phyloP scores from a whole-genome alignment of 2,888 invertebrate species.

The Chironomus riparius region DNA sequence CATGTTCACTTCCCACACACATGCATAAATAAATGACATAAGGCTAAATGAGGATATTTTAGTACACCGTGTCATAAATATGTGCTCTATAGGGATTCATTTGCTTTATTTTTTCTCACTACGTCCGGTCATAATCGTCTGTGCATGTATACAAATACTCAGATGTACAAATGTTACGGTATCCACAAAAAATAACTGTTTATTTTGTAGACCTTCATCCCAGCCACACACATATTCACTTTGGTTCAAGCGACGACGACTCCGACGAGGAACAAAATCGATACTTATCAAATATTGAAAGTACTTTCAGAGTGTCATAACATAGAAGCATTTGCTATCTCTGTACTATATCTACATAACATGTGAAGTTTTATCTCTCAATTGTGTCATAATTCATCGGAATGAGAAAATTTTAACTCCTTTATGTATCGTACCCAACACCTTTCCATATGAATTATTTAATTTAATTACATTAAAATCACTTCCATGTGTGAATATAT shows the following conservation, averaged over 20 bases:
- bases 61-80: not conserved
- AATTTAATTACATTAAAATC: slow-evolving; percentile 26
- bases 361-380: not conserved
- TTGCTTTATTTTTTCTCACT: not conserved
- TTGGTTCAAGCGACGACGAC: not conserved
- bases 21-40: not conserved
- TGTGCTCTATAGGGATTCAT: not conserved
- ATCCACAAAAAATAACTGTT: not conserved
- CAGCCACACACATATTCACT: not conserved
- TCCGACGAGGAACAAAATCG: not conserved
- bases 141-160: not conserved
- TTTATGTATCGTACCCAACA: not conserved
- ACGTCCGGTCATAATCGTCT: not conserved
- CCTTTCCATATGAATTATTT: slow-evolving; percentile 24
- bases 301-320: not conserved
- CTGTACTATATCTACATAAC: not conserved
- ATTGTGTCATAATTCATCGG: slow-evolving; percentile 19
- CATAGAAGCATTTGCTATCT: not conserved
- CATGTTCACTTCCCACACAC: not conserved
- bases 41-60: not conserved
- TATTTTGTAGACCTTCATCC: not conserved
- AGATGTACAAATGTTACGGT: not conserved
- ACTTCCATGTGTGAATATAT: not conserved
- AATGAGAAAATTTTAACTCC: not conserved
- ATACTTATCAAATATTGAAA: slow-evolving; percentile 23